phyloP scores from a whole-genome alignment of 2,888 invertebrate species.

The Eugnorisma glareosa region DNA sequence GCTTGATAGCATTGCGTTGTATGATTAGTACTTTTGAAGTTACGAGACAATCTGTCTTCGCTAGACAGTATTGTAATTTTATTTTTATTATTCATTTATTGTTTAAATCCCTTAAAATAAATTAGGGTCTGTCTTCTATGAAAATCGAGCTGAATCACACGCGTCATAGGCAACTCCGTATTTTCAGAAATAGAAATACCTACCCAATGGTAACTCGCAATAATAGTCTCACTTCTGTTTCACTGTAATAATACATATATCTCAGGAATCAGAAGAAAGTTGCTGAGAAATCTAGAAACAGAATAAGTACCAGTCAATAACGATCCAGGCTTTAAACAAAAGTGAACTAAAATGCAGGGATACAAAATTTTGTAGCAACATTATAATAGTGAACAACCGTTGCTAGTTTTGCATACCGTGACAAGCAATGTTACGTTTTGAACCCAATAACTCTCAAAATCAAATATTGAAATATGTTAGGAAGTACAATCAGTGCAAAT shows the following conservation, averaged over 20 bases:
- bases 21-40: constrained; percentile 57
- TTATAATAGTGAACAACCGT: background rate
- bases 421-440: background rate
- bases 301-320: background rate
- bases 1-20: constrained; percentile 50
- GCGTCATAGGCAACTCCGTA: background rate
- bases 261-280: background rate
- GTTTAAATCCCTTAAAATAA: constrained; percentile 27
- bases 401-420: background rate
- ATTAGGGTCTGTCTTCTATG: constrained; percentile 1
- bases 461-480: constrained; percentile 14
- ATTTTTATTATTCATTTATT: constrained; percentile 43
- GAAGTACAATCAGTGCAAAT: constrained; percentile 45
- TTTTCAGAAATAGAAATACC: background rate
- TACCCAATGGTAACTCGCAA: background rate
- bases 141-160: background rate
- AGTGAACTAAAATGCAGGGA: background rate
- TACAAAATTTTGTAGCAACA: constrained; percentile 9
- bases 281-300: background rate
- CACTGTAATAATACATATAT: background rate
- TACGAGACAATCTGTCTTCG: constrained; percentile 47
- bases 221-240: background rate
- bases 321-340: background rate
- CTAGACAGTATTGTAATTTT: constrained; percentile 23
- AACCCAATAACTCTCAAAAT: background rate